phyloP scores from a whole-genome alignment of 2,113 vertebrate genomes.

The Otus sunia region DNA sequence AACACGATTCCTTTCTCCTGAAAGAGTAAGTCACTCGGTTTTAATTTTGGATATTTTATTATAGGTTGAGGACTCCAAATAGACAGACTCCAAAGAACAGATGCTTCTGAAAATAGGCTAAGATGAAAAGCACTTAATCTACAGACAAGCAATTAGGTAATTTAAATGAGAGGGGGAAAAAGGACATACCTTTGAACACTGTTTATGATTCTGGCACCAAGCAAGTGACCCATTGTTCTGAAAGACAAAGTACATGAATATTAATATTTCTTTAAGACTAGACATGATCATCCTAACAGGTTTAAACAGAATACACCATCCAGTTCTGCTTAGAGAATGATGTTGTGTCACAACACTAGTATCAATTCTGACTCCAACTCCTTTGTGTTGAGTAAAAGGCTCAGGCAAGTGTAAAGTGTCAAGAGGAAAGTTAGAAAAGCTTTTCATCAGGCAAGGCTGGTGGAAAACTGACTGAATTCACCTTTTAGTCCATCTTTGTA shows the following conservation, averaged over 20 bases:
- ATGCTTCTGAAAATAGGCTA: not conserved
- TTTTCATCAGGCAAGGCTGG: not conserved
- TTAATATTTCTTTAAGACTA: not conserved
- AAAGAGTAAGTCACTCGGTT: not conserved
- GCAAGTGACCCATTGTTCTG: constrained; percentile 95
- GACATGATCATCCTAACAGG: not conserved
- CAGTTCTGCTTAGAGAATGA: not conserved
- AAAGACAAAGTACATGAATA: not conserved
- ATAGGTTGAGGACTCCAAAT: not conserved
- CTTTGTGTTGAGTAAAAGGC: not conserved
- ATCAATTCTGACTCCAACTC: not conserved
- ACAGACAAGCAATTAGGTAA: not conserved
- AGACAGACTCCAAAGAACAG: not conserved
- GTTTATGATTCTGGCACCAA: constrained; percentile 98
- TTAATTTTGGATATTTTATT: not conserved
- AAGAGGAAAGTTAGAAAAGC: not conserved
- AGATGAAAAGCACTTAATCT: not conserved
- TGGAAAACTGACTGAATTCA: not conserved
- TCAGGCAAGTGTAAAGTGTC: not conserved
- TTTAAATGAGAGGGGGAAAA: not conserved
- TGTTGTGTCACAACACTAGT: not conserved
- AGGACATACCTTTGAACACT: constrained; percentile 91
- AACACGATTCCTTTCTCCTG: not conserved
- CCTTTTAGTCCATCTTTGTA: not conserved
- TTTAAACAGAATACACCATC: not conserved